Conservation (phyloP, 2,888 invertebrate species). For the Drosophila atroscutellata region DNA sequence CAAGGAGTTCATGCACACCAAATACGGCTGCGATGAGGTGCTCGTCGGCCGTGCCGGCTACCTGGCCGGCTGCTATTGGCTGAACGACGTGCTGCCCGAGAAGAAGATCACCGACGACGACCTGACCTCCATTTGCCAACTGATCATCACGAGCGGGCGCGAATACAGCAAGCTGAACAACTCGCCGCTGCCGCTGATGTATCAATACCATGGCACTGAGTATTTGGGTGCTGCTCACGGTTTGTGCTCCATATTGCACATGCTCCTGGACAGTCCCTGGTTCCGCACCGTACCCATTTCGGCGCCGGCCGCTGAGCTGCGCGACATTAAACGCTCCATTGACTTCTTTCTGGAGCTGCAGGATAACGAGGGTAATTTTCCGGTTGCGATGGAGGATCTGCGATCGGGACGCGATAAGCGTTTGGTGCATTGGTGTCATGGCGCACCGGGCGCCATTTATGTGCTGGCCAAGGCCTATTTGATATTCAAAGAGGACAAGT, state of each 20-base stretch:
- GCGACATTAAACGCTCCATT: constrained; percentile 88
- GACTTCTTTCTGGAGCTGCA: constrained; percentile 88
- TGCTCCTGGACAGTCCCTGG: constrained; percentile 87
- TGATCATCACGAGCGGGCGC: constrained; percentile 90
- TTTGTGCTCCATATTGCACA: constrained; percentile 88
- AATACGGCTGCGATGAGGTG: constrained; percentile 92
- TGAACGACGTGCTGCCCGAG: constrained; percentile 85
- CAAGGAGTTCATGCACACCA: constrained; percentile 86
- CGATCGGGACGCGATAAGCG: constrained; percentile 87
- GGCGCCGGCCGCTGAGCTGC: constrained; percentile 80
- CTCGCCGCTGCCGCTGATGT: constrained; percentile 91
- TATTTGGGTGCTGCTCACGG: constrained; percentile 88
- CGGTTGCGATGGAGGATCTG: constrained; percentile 89
- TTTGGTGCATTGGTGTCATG: constrained; percentile 96
- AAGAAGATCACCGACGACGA: constrained; percentile 85
- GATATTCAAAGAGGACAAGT: constrained; percentile 90
- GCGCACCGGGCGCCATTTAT: constrained; percentile 93
- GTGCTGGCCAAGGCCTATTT: constrained; percentile 92
- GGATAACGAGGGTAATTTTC: constrained; percentile 90
- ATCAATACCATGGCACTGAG: constrained; percentile 86
- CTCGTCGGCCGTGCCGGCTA: constrained; percentile 95
- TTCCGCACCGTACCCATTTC: constrained; percentile 77
- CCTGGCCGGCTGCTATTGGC: constrained; percentile 91
- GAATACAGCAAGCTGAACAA: constrained; percentile 87
- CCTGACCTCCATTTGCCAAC: constrained; percentile 88